Percentiles rank a stretch among this genome's conserved stretches.
Evolutionary conservation across 2,113 vertebrate genomes (phyloP).

Genomic region (Apteryx owenii): DNA sequence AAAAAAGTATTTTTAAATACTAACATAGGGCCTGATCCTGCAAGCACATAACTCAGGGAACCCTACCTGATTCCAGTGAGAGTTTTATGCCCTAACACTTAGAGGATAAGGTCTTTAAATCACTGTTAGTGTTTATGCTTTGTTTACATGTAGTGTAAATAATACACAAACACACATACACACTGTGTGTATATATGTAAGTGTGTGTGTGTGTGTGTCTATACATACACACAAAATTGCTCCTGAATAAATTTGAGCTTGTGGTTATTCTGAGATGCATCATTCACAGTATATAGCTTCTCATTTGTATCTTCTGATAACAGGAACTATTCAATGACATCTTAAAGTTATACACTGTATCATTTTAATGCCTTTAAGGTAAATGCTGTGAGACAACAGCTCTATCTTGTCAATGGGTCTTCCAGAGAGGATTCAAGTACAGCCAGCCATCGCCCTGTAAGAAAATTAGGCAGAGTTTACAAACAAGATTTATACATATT

Average conservation of each 20-base stretch:
- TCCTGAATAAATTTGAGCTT: constrained; percentile 45
- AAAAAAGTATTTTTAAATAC: constrained; percentile 76
- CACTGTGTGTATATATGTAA: not conserved
- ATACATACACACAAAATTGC: constrained; percentile 39
- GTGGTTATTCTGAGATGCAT: constrained; percentile 24
- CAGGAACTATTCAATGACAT: constrained; percentile 31
- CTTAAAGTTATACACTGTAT: constrained; percentile 57
- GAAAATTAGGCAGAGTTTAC: constrained; percentile 46
- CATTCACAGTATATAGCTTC: constrained; percentile 55
- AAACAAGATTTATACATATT: not conserved
- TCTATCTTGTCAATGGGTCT: constrained; percentile 81
- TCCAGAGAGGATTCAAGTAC: constrained; percentile 90
- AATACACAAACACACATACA: not conserved
- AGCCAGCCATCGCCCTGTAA: constrained; percentile 91
- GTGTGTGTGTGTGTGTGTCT: not conserved
- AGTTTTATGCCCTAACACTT: constrained; percentile 1
- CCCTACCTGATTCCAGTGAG: not conserved
- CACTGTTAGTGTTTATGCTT: constrained; percentile 18
- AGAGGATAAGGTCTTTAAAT: constrained; percentile 39
- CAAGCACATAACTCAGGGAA: constrained; percentile 22
- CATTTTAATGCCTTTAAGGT: constrained; percentile 75
- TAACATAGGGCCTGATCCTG: constrained; percentile 62
- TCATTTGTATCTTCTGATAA: not conserved
- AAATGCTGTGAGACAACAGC: constrained; percentile 18
- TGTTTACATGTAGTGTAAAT: constrained; percentile 43